Percentiles rank a stretch among this genome's conserved stretches.
Conservation (phyloP, 2,113 vertebrate genomes). For the Zosterops borbonicus region DNA sequence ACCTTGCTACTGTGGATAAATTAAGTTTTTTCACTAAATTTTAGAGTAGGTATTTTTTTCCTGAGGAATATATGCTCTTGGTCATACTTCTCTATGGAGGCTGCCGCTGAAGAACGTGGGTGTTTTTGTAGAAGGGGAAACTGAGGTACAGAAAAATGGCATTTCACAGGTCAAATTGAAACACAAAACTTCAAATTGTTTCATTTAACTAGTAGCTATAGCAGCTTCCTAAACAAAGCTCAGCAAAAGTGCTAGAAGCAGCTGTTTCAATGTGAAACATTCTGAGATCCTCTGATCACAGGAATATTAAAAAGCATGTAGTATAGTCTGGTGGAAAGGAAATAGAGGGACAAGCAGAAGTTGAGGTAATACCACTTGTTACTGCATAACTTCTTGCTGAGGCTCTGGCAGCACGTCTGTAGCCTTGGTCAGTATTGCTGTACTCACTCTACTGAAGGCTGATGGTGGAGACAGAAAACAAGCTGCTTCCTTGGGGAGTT, state of each 20-base stretch:
- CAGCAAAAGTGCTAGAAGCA: background rate
- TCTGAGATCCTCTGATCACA: background rate
- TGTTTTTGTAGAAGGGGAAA: background rate
- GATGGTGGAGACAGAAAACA: background rate
- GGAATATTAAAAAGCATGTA: background rate
- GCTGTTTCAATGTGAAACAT: background rate
- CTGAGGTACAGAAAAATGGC: background rate
- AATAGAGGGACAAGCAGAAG: background rate
- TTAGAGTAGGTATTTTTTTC: background rate
- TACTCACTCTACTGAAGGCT: background rate
- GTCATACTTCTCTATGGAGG: background rate
- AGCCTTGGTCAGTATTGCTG: background rate
- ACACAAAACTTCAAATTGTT: background rate
- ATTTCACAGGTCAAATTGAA: background rate
- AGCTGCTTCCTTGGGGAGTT: background rate
- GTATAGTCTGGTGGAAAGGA: background rate
- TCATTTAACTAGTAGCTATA: background rate
- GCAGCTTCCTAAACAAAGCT: background rate
- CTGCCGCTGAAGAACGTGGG: background rate
- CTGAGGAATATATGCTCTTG: background rate
- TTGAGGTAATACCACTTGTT: background rate
- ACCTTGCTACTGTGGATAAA: background rate
- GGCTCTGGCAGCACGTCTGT: accelerated
- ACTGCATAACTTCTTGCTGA: background rate
- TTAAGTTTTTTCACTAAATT: background rate